Conservation (phyloP, 2,888 invertebrate species). For the Gymnosoma rotundatum region DNA sequence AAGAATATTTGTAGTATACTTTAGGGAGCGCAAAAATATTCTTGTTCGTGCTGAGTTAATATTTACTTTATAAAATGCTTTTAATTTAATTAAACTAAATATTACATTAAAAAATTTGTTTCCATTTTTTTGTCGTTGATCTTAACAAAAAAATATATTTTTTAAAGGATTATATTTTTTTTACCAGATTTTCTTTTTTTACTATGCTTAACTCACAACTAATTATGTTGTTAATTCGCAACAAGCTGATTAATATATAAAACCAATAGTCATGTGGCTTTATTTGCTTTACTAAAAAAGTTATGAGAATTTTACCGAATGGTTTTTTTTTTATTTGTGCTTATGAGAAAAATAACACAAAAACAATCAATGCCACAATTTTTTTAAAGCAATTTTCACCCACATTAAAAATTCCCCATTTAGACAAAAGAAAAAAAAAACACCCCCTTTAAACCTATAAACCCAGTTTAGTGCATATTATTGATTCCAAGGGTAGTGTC, state of each 20-base stretch:
- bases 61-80: no score
- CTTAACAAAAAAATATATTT: no score
- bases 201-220: neutral
- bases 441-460: slow-evolving; percentile 57
- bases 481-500: neutral
- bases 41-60: no score
- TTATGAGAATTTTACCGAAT: slow-evolving; percentile 28
- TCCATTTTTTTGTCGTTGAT: no score
- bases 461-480: slow-evolving; percentile 40
- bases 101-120: no score
- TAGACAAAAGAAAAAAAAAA: slow-evolving; percentile 9
- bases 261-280: slow-evolving; percentile 13
- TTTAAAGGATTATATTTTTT: no score
- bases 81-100: no score
- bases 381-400: slow-evolving; percentile 44
- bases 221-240: slow-evolving; percentile 53
- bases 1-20: slow-evolving; percentile 20
- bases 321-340: slow-evolving; percentile 3
- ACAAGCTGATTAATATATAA: slow-evolving; percentile 28
- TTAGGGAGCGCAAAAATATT: slow-evolving; percentile 7
- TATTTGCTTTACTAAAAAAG: neutral
- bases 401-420: slow-evolving; percentile 42
- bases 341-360: neutral
- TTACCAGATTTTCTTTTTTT: neutral
- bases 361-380: neutral